Evolutionary conservation across 2,113 vertebrate genomes (phyloP), one percentile per base, ranked within the genome.

Genomic region (Ictalurus furcatus): DNA sequence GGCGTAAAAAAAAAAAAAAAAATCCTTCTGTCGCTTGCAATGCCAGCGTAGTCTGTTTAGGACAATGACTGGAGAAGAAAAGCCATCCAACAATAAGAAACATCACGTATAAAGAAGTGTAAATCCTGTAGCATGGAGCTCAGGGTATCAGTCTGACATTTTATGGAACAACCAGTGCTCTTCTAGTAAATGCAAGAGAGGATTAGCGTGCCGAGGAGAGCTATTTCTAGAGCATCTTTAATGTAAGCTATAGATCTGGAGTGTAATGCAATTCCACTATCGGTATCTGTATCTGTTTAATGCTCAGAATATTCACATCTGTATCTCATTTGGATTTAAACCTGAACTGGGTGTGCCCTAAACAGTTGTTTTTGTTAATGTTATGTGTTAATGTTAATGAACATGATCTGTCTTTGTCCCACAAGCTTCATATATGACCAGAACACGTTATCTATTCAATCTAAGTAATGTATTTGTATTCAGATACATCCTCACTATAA

Each of bases 21-120:
- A 93, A 52, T 93, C 94, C 92, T 93, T 93, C 94, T 89, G 90
- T 91, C 85, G 90, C 48, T 65, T 76, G 89, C 86, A 79, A 85
- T 88, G 87, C 88, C 86, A 86, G 88, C 82, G 44, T 34, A 85
- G 79, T 90, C 89, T 91, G 34, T 85, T 90, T 80, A 87, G 88
- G 84, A 86, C 87, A 90, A 84, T 89, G 87, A 85, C 90, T 88
- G 85, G 30, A 80, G 84, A 78, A 90, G 65, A 89, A 90, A 89
- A 88, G 79, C 44, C 37, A 82, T 44, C 37, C 21, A 89, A 87
- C 85, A 89, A 90, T 87, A 58, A 88, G 88, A 88, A 88, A 91
- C 44, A 85, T 67, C 61, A 78, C 56, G 44, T 89, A 87, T 90
- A 90, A 90, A 85, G 89, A 88, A 91, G 88, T 89, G 56, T 87